Base-by-base conservation (phyloP, 1,140 invertebrate genomes). In the Drosophila lacertosa region DNA sequence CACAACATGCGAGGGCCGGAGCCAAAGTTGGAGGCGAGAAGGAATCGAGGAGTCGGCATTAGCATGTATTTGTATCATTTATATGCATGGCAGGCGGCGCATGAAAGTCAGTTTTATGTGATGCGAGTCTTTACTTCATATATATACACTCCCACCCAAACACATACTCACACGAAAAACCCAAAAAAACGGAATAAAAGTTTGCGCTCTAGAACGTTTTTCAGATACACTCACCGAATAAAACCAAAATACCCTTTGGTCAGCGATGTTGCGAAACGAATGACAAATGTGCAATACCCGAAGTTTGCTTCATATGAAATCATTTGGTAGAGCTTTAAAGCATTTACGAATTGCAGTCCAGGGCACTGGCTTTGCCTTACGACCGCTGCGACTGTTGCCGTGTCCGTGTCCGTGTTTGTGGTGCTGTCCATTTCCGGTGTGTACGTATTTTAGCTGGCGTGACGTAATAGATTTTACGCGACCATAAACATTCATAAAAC, bases 401-500 rank as follows among this genome's bases (percentile, higher is more conserved):
- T 45, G 0, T 44, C 7, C n/a, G 9, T 16, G 29, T 42, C 13
- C 26, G 26, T 22, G 11, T 35, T 16, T 1, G 24, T 47, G 20
- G 22, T 13, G 45, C 20, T 22, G 58, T 68, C 47, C 57, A 53
- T 68, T 53, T 68, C 33, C 63, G n/a, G 51, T 20, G 44, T 18
- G 20, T 13, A 26, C 24, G 42, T 33, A 33, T 45, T 44, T 22
- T 24, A 26, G 37, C 39, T 57, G 53, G 35, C 59, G 81, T 84
- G 81, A 86, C 81, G 81, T 77, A 84, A 86, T 81, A 86, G 81
- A 86, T 86, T 84, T 84, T 67, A 86, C 73, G 81, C 81, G 68
- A 53, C 77, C 81, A 84, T 84, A 86, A 84, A 86, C 81, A 80
- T 84, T 86, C 81, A 84, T 86, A 84, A 84, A 84, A 84, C 81